Evolutionary conservation across 2,888 invertebrate species (phyloP).

Genomic region (Sisyra terminalis): DNA sequence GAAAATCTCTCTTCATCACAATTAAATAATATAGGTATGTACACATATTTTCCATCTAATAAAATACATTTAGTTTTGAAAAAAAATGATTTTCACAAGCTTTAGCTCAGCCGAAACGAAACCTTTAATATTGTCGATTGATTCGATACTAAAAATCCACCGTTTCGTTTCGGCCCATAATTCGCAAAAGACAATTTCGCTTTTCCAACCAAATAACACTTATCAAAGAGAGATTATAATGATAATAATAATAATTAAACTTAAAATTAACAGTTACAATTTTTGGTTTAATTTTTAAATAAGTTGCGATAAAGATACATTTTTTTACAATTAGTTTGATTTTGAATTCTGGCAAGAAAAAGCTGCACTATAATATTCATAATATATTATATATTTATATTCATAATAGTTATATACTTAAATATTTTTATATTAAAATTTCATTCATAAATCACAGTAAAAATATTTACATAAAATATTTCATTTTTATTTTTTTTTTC

Average conservation of each 20-base stretch:
- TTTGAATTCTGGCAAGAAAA: conserved; percentile 8
- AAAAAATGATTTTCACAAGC: background rate
- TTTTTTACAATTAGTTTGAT: background rate
- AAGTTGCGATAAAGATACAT: background rate
- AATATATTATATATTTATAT: background rate
- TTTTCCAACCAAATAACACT: no score
- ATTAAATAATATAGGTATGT: no score
- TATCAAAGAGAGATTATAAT: background rate
- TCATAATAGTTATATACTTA: no score
- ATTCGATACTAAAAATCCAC: no score
- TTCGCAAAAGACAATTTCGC: no score
- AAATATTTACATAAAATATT: conserved; percentile 9
- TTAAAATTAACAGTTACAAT: background rate
- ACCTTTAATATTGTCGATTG: no score
- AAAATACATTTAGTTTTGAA: no score
- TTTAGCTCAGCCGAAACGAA: no score
- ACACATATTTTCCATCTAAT: no score
- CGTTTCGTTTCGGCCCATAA: background rate
- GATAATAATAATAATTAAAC: background rate
- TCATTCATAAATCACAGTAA: conserved; percentile 10
- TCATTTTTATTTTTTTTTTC: background rate
- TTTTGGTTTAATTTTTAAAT: background rate
- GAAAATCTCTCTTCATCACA: no score
- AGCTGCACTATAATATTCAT: conserved; percentile 7
- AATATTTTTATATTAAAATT: conserved; percentile 6